Evolutionary conservation across 2,888 invertebrate genomes (phyloP).

Genomic region (Leucophora obtusa): DNA sequence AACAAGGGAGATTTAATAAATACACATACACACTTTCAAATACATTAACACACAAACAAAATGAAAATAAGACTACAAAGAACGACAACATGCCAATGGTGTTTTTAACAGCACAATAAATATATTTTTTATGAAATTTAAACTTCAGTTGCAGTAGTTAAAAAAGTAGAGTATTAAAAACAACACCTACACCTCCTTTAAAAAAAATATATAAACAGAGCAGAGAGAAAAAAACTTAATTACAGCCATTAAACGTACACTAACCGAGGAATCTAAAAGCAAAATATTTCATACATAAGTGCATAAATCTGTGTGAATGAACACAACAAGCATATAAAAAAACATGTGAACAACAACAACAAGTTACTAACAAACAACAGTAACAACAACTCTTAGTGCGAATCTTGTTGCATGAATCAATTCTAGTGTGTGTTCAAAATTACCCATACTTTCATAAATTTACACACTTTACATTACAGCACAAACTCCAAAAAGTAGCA

Average conservation of each 20-base stretch:
- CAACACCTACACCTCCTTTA: conserved; percentile 7
- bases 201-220: not conserved
- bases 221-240: conserved; percentile 52
- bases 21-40: not conserved
- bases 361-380: not conserved
- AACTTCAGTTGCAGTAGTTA: not conserved
- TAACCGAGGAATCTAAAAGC: conserved; percentile 30
- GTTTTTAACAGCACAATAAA: conserved; percentile 38
- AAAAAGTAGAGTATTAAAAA: conserved; percentile 19
- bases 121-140: conserved; percentile 24
- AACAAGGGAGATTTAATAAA: conserved; percentile 40
- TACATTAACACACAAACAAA: not conserved
- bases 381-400: conserved; percentile 14
- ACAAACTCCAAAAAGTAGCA: conserved; percentile 21
- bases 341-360: not conserved
- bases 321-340: not conserved
- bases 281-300: not conserved
- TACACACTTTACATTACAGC: not conserved
- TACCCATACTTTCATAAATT: not conserved
- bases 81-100: conserved; percentile 31
- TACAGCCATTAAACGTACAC: conserved; percentile 61
- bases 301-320: not conserved
- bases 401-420: conserved; percentile 51
- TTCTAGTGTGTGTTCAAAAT: conserved; percentile 39
- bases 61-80: not conserved